Conservation (phyloP, 2,888 invertebrate genomes). For the Ischnus inquisitorius region DNA sequence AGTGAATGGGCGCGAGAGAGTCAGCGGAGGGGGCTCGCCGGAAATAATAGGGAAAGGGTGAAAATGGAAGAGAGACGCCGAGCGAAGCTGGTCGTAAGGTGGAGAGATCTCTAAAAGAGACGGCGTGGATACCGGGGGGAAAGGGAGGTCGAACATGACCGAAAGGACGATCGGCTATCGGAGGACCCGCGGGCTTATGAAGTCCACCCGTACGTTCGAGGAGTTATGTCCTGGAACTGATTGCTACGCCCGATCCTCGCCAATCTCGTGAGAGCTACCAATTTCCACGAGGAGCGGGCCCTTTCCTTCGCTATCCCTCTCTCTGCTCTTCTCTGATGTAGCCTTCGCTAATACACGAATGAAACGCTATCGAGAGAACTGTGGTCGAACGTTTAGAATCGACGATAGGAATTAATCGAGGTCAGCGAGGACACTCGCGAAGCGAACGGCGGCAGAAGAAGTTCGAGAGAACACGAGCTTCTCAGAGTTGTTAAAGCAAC, state of each 20-base stretch:
- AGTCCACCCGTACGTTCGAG: conserved; percentile 62
- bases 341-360: not conserved
- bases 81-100: conserved; percentile 21
- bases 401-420: conserved; percentile 54
- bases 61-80: conserved; percentile 5
- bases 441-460: not conserved
- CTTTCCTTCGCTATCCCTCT: conserved; percentile 42
- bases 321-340: conserved; percentile 20
- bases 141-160: conserved; percentile 39
- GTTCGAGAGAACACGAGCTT: not conserved
- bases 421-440: conserved; percentile 3
- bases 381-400: conserved; percentile 50
- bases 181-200: conserved; percentile 63
- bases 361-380: conserved; percentile 44
- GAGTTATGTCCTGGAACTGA: conserved; percentile 75
- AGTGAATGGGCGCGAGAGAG: conserved; percentile 3
- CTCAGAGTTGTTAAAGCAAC: not conserved
- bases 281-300: conserved; percentile 71
- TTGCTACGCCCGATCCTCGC: conserved; percentile 74
- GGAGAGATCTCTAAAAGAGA: conserved; percentile 48
- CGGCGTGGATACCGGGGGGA: conserved; percentile 2
- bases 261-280: conserved; percentile 76
- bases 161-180: conserved; percentile 68
- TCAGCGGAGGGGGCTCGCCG: not conserved
- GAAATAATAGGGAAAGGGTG: conserved; percentile 32